Evolutionary conservation across 2,888 invertebrate genomes (phyloP).

Genomic region (Drepana falcataria): DNA sequence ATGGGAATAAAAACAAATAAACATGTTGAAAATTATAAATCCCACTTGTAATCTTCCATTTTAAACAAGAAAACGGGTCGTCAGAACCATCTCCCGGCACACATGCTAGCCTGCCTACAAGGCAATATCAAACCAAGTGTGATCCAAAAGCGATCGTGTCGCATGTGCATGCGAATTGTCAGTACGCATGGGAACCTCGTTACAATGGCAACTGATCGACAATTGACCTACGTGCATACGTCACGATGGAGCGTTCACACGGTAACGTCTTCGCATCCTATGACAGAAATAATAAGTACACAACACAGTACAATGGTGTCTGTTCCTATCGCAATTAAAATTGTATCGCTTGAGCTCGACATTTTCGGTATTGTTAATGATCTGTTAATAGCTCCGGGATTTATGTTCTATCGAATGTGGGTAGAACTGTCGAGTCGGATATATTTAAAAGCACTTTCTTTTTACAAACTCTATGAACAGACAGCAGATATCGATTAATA

Average conservation of each 20-base stretch:
- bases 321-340: constrained; percentile 29
- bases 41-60: too few species aligned
- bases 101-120: not conserved
- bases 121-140: constrained; percentile 13
- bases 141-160: constrained; percentile 36
- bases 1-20: too few species aligned
- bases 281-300: constrained; percentile 38
- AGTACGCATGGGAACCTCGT: constrained; percentile 42
- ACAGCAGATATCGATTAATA: not conserved
- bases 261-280: constrained; percentile 37
- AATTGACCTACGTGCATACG: constrained; percentile 49
- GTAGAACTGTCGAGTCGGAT: not conserved
- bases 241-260: constrained; percentile 59
- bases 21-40: too few species aligned
- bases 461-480: not conserved
- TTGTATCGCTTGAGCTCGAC: not conserved
- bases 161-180: constrained; percentile 51
- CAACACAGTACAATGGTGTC: constrained; percentile 25
- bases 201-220: constrained; percentile 47
- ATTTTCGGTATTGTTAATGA: not conserved
- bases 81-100: too few species aligned
- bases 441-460: not conserved
- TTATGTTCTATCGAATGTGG: not conserved
- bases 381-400: not conserved
- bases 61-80: too few species aligned